Base-by-base conservation (phyloP, 1,140 invertebrate genomes). In the Brachionus angularis region DNA sequence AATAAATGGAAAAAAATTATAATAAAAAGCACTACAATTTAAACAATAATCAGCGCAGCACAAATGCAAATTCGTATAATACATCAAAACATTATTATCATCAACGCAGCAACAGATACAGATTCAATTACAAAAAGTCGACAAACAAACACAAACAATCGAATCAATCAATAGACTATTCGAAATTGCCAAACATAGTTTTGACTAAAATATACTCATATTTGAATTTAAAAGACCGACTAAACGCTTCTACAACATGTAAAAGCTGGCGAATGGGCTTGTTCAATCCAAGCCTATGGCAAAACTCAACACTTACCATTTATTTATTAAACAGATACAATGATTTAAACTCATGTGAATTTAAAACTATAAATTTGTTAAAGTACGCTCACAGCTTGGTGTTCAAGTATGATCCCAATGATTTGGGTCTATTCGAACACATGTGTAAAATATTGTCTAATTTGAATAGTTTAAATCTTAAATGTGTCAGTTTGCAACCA, bases 391-490 rank as follows among this genome's bases (percentile, higher is more conserved):
- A 23, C 33, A 31, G 23, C 21, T n/a, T 67, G 8, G 42, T 67
- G 2, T 8, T 67, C 21, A 67, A 67, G 8, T 67, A 67, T 33
- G 62, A 67, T 42, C 62, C 62, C 12, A 67, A 67, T 36, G 62
- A 67, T 12, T 27, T 50, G 42, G 36, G 47, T 67, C 23, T 67
- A 27, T 47, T 47, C 42, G 33, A 33, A 10, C 47, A 67, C 29
- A 47, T 67, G 18, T 34, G 46, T 21, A 58, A 36, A 25, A 34
- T 58, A 8, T 36, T 39, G 53, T 7, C 7, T 39, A 58, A 25
- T 58, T 58, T 8, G 18, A 58, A 3, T 27, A 67, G 31, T 67
- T 34, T 14, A 46, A 46, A 67, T 34, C 23, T 67, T 21, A 67
- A 21, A 5, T 21, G 31, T 18, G n/a, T 67, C 5, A 34, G 29